phyloP scores from a whole-genome alignment of 2,797 vertebrate genomes.

The Sebastes nivosus region DNA sequence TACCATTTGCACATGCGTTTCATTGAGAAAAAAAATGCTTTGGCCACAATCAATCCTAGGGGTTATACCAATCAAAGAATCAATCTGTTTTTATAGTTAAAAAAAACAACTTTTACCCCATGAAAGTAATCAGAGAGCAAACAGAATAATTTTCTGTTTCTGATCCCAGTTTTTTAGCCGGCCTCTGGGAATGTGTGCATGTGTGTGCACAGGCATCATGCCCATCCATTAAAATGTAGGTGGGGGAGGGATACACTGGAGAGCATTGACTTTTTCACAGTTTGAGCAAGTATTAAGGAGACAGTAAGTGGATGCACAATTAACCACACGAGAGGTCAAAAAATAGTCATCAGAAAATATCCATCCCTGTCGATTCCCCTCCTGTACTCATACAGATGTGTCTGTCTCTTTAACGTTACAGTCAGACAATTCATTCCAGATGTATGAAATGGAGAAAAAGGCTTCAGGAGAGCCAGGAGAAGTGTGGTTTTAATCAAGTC shows the following conservation, averaged over 20 bases:
- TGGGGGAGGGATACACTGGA: neutral
- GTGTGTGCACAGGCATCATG: conserved; percentile 10
- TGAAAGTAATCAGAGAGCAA: neutral
- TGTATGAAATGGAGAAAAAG: conserved; percentile 16
- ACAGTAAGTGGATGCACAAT: conserved; percentile 8
- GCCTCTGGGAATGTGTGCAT: conserved; percentile 1
- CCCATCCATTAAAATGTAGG: conserved; percentile 9
- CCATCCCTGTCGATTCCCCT: neutral
- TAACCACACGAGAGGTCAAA: conserved; percentile 1
- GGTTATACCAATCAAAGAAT: neutral
- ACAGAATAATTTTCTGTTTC: neutral
- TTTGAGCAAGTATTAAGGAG: conserved; percentile 14
- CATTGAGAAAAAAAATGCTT: conserved; percentile 44
- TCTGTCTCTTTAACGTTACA: conserved; percentile 26
- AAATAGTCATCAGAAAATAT: neutral
- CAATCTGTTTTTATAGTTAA: neutral
- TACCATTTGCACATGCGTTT: conserved; percentile 39
- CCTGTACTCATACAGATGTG: neutral
- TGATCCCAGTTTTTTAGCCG: conserved; percentile 19
- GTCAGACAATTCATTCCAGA: conserved; percentile 18
- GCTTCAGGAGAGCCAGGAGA: neutral
- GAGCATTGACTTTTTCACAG: conserved; percentile 13
- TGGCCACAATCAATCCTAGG: neutral
- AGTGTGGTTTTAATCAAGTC: conserved; percentile 12
- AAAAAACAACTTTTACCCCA: neutral